A percentile compares a stretch with the other conserved stretches of the same genome.
Conservation (phyloP, 2,113 vertebrate species). For the Uria aalge region DNA sequence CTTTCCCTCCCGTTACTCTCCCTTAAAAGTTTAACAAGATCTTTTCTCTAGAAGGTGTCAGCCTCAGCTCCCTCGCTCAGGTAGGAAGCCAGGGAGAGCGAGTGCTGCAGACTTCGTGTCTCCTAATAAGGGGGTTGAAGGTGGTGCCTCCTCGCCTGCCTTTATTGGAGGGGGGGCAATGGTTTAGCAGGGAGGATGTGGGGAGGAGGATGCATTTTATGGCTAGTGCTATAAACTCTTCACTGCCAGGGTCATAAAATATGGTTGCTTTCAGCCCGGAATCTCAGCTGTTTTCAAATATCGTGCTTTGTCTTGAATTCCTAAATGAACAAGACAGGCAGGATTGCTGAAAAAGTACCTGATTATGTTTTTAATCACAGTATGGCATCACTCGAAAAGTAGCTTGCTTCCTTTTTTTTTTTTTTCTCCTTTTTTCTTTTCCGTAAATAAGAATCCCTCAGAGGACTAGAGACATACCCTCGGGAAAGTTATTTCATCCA, state of each 20-base stretch:
- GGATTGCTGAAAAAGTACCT: neutral
- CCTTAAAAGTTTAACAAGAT: slow-evolving; percentile 34
- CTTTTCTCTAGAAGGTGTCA: neutral
- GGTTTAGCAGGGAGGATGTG: slow-evolving; percentile 17
- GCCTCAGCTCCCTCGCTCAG: slow-evolving; percentile 24
- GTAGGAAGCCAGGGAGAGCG: slow-evolving; percentile 16
- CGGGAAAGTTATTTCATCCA: slow-evolving; percentile 2
- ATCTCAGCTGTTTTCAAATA: slow-evolving; percentile 27
- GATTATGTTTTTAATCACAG: neutral
- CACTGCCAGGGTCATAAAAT: slow-evolving; percentile 52
- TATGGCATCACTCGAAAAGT: neutral
- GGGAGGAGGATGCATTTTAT: slow-evolving; percentile 63
- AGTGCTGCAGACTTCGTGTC: neutral
- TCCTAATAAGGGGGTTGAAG: neutral
- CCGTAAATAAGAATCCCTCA: neutral
- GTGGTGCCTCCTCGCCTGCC: slow-evolving; percentile 25
- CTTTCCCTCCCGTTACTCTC: neutral
- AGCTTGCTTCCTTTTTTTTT: neutral
- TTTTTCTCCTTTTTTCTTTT: fast-evolving
- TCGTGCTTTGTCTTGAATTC: slow-evolving; percentile 19
- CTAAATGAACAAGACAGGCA: neutral
- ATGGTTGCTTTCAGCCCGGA: neutral
- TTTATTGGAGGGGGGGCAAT: neutral
- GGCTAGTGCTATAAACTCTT: slow-evolving; percentile 45
- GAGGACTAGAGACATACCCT: neutral